A percentile compares a stretch with the other conserved stretches of the same genome.
phyloP scores from a whole-genome alignment of 1,140 invertebrate species.

The Drosophila lacteicornis region DNA sequence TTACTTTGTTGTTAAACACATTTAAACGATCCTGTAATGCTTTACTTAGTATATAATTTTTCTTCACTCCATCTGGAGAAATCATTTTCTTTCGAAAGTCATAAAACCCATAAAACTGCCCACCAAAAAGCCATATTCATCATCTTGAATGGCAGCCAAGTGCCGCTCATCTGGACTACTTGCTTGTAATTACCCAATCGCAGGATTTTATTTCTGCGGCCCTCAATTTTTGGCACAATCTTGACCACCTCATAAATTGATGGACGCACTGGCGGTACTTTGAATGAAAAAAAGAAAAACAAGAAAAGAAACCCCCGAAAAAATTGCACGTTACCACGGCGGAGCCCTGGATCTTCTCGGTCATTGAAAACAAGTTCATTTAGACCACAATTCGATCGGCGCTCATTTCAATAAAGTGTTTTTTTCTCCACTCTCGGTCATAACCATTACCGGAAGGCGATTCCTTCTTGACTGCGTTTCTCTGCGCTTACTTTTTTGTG shows the following conservation, averaged over 20 bases:
- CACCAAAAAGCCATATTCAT: slow-evolving; percentile 71
- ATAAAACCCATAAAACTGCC: slow-evolving; percentile 49
- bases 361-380: slow-evolving; percentile 73
- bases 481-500: slow-evolving; percentile 32
- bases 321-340: slow-evolving; percentile 58
- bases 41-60: background rate
- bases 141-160: slow-evolving; percentile 64
- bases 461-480: slow-evolving; percentile 36
- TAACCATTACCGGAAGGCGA: slow-evolving; percentile 76
- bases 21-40: background rate
- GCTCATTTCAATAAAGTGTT: slow-evolving; percentile 78
- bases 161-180: slow-evolving; percentile 31
- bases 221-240: slow-evolving; percentile 71
- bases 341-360: slow-evolving; percentile 3
- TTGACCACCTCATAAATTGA: slow-evolving; percentile 77
- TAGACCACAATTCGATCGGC: slow-evolving; percentile 69
- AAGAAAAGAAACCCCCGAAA: slow-evolving; percentile 12
- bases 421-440: slow-evolving; percentile 56
- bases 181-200: slow-evolving; percentile 66
- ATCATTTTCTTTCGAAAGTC: slow-evolving; percentile 2
- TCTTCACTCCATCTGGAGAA: background rate
- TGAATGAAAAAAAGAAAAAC: slow-evolving; percentile 30
- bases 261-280: slow-evolving; percentile 53
- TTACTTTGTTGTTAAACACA: background rate
- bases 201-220: slow-evolving; percentile 4